These are phyloP conservation scores for Drosophila sordidapex DNA, from an alignment of 2,888 invertebrate species.

Conservation along the genomic window DNA sequence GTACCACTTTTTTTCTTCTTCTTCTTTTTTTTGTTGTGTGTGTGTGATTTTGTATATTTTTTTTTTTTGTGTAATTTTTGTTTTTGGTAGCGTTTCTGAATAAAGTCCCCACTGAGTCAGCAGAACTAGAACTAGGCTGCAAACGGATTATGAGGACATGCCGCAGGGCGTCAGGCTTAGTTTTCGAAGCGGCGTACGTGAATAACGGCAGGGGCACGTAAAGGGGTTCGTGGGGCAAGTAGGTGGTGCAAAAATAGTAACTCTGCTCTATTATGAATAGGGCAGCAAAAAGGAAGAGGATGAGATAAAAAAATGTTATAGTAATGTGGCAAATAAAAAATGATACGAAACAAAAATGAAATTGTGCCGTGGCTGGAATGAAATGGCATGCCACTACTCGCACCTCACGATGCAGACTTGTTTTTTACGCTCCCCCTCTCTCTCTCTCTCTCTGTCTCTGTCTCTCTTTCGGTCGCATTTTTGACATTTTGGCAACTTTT, in stretches of 20 bases:
- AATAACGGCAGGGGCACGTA: constrained; percentile 68
- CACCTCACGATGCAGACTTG: constrained; percentile 66
- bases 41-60: background rate
- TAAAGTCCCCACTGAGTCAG: constrained; percentile 67
- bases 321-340: constrained; percentile 47
- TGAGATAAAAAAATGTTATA: constrained; percentile 17
- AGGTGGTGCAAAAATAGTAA: constrained; percentile 55
- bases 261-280: constrained; percentile 72
- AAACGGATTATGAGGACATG: constrained; percentile 79
- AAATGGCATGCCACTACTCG: constrained; percentile 10
- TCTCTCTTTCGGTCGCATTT: background rate
- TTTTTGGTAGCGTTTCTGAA: constrained; percentile 34
- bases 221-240: background rate
- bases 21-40: background rate
- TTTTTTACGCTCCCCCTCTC: constrained; percentile 9
- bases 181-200: constrained; percentile 74
- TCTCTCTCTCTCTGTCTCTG: accelerated
- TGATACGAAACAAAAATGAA: constrained; percentile 71
- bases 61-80: constrained; percentile 6
- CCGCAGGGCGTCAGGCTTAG: constrained; percentile 76
- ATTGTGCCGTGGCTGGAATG: constrained; percentile 48
- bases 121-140: constrained; percentile 75
- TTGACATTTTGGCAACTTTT: constrained; percentile 59
- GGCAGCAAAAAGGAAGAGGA: constrained; percentile 39
- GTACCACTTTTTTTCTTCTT: constrained; percentile 8